These are phyloP conservation scores for Albula goreensis DNA, from an alignment of 2,113 vertebrate species.

Conservation along the genomic window DNA sequence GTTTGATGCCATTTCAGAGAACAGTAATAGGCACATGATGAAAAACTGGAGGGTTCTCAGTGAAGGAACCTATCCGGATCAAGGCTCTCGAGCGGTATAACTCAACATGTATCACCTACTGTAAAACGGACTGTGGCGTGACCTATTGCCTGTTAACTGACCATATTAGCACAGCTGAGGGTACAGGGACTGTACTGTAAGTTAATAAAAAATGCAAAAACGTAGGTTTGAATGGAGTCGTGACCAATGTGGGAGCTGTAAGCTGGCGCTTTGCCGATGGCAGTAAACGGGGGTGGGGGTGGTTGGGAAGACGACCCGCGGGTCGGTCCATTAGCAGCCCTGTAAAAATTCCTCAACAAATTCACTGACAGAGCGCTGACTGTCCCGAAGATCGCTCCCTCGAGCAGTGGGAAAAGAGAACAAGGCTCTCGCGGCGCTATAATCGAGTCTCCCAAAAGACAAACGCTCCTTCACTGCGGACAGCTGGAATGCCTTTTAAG, in stretches of 20 bases:
- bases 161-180: neutral
- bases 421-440: neutral
- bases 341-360: conserved; percentile 19
- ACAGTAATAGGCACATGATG: too few species aligned
- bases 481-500: neutral
- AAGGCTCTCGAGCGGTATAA: neutral
- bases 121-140: neutral
- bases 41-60: neutral
- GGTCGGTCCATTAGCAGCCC: neutral
- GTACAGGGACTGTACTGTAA: neutral
- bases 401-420: neutral
- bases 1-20: neutral
- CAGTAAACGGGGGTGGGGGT: too few species aligned
- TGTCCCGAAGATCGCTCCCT: neutral
- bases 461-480: neutral
- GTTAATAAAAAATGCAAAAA: too few species aligned
- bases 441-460: neutral
- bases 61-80: neutral
- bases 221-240: too few species aligned
- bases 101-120: neutral
- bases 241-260: neutral
- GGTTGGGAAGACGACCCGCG: too few species aligned
- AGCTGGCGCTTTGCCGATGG: too few species aligned
- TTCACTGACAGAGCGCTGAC: conserved; percentile 4
- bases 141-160: neutral